Base-by-base conservation (phyloP, 2,888 invertebrate genomes). In the Drosophila kanekoi region DNA sequence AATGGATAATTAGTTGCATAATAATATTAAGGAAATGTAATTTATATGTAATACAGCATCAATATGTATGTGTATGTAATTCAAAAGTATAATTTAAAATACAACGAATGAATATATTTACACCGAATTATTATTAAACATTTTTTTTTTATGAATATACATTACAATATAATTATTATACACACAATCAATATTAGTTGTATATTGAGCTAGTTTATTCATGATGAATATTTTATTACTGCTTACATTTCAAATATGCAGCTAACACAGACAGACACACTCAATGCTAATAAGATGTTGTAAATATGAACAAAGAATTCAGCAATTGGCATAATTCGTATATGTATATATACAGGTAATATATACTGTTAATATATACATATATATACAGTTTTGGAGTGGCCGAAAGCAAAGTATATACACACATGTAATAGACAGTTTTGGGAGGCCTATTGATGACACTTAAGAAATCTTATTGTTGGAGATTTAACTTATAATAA, bases 91-190 rank as follows among this genome's bases (percentile, higher is more conserved):
- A 76, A 87, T 87, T 88, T 88, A 74, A 82, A 84, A 90, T 90
- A 90, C 91, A 91, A 90, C 90, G 89, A 91, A 91, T 82, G 84
- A 74, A 87, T 79, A 88, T 72, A 87, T 81, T 84, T 79, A 82
- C 82, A 86, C 82, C 77, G 77, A 87, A 71, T 73, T 81, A 77
- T 72, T 87, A 80, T 52, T 72, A 79, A 80, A 5, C 5, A 18
- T 72, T 79, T 81, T 76, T 77, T 80, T 87, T 10, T 35, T 83
- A 82, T 74, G 67, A 73, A 74, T 75, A 81, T 82, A 89, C 57
- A 79, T 28, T 28, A 28, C 28, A 28, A 28, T 68, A 63, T 63
- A 79, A 60, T 79, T 85, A 79, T 73, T 86, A 80, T 73, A 69
- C 59, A 70, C 69, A 70, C 86, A 86, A 80, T 77, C n/a, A n/a